These are phyloP conservation scores for Coregonus clupeaformis DNA, from an alignment of 2,113 vertebrate species.

Conservation along the genomic window DNA sequence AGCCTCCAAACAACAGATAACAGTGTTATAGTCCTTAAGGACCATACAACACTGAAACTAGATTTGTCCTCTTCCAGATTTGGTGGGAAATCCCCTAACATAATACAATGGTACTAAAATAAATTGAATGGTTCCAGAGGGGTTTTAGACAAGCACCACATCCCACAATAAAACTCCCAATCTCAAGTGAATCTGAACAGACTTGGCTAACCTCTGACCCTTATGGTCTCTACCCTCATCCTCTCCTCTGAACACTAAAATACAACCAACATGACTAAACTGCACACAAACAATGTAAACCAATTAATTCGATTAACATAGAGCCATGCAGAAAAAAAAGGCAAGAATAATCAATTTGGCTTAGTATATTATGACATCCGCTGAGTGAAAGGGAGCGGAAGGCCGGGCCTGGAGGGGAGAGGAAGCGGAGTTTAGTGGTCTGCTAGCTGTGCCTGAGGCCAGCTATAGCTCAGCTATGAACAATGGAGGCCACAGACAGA, in stretches of 20 bases:
- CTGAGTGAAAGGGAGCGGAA: slow-evolving; percentile 27
- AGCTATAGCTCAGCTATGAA: slow-evolving; percentile 31
- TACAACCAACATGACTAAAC: slow-evolving; percentile 25
- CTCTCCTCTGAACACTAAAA: slow-evolving; percentile 30
- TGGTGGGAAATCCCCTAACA: not conserved
- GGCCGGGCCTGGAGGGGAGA: slow-evolving; percentile 31
- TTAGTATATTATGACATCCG: slow-evolving; percentile 50
- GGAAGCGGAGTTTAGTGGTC: slow-evolving; percentile 43
- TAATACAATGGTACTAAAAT: not conserved
- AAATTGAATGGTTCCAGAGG: not conserved
- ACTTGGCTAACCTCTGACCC: slow-evolving; percentile 26
- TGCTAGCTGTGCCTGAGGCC: slow-evolving; percentile 41
- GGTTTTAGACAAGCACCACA: not conserved
- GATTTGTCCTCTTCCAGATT: not conserved
- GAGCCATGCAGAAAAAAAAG: slow-evolving; percentile 25
- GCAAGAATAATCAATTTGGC: slow-evolving; percentile 62
- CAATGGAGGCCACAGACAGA: slow-evolving; percentile 32
- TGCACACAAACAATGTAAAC: slow-evolving; percentile 27
- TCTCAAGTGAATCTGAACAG: slow-evolving; percentile 8
- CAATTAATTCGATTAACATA: slow-evolving; percentile 53
- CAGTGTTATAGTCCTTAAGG: not conserved
- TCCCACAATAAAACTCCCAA: slow-evolving; percentile 10
- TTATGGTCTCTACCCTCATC: not conserved
- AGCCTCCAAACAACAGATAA: not conserved
- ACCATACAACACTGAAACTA: not conserved